These are phyloP conservation scores for Diarsia brunnea DNA, from an alignment of 2,888 invertebrate species.

Conservation along the genomic window DNA sequence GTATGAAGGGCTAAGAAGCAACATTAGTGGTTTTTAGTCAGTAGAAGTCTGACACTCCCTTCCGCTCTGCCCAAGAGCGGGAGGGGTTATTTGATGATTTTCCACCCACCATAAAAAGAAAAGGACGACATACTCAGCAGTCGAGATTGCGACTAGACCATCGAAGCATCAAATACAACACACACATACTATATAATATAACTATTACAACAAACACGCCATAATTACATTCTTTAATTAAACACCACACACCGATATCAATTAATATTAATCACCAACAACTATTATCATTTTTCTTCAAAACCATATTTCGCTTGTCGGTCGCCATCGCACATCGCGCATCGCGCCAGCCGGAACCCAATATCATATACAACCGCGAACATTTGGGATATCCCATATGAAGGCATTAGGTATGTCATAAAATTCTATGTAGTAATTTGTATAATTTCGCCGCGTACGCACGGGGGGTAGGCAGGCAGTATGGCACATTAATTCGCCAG, in stretches of 20 bases:
- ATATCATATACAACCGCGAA: constrained; percentile 40
- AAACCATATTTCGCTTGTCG: constrained; percentile 33
- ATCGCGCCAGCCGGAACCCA: constrained; percentile 1
- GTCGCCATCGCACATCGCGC: no score
- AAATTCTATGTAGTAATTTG: constrained; percentile 80
- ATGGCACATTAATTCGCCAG: constrained; percentile 52
- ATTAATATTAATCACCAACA: constrained; percentile 37
- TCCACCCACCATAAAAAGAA: no score
- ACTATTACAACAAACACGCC: no score
- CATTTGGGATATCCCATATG: constrained; percentile 72
- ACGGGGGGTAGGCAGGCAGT: constrained; percentile 41
- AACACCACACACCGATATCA: constrained; percentile 20
- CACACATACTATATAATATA: no score
- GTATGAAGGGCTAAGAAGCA: no score
- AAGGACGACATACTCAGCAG: no score
- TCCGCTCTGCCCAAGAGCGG: no score
- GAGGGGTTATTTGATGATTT: no score
- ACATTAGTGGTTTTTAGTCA: no score
- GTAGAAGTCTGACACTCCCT: no score
- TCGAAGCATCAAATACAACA: no score
- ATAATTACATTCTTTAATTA: not conserved
- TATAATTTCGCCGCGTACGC: constrained; percentile 72
- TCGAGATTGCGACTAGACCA: no score
- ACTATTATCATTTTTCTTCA: constrained; percentile 26
- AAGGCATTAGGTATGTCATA: constrained; percentile 74